Conservation (phyloP, 2,888 invertebrate species). For the Arrhopalites spinosus region DNA sequence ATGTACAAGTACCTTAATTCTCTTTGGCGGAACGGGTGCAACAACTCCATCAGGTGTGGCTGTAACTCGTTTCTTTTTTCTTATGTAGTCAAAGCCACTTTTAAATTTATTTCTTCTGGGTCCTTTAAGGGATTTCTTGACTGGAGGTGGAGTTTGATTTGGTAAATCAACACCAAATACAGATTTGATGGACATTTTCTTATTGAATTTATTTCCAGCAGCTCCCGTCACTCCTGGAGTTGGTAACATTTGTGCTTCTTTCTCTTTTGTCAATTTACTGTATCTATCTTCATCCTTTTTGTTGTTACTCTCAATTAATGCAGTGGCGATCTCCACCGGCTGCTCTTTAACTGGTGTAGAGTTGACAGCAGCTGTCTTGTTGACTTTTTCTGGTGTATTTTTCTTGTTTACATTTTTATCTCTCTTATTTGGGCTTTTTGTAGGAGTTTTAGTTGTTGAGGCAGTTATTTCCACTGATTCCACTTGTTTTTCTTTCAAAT, state of each 20-base stretch:
- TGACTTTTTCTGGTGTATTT: slow-evolving; percentile 17
- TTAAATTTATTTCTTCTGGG: slow-evolving; percentile 68
- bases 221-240: slow-evolving; percentile 43
- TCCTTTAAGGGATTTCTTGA: slow-evolving; percentile 50
- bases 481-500: slow-evolving; percentile 10
- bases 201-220: slow-evolving; percentile 45
- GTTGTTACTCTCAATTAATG: neutral
- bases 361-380: neutral
- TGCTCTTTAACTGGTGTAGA: slow-evolving; percentile 9
- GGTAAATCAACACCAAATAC: slow-evolving; percentile 68
- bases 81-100: slow-evolving; percentile 85
- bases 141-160: neutral
- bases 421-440: slow-evolving; percentile 9
- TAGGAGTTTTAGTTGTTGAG: slow-evolving; percentile 11
- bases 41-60: slow-evolving; percentile 47
- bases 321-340: neutral
- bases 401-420: slow-evolving; percentile 9
- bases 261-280: slow-evolving; percentile 35
- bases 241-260: slow-evolving; percentile 40
- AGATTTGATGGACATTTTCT: slow-evolving; percentile 70
- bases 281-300: slow-evolving; percentile 27
- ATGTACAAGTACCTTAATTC: slow-evolving; percentile 58
- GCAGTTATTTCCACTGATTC: neutral
- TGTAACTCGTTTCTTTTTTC: slow-evolving; percentile 78
- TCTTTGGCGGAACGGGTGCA: slow-evolving; percentile 52